Evolutionary conservation across 2,113 vertebrate genomes (phyloP), one percentile per base, ranked within the genome.

Genomic region (Lycaon pictus): DNA sequence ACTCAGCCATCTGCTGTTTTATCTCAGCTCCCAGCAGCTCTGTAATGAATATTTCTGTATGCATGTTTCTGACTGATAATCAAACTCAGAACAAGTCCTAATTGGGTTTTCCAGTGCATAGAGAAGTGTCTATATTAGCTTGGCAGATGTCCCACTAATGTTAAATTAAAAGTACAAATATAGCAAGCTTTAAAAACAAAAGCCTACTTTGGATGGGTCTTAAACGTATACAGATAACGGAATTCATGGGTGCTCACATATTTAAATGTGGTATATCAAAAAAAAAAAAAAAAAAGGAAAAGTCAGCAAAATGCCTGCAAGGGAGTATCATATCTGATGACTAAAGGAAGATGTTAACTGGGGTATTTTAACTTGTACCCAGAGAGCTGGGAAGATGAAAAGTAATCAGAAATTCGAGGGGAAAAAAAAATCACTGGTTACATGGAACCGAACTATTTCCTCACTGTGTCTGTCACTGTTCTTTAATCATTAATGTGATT

Each of bases 1-100:
- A 98, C 98, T 98, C 98, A 97, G 96, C 98, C 95, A 98, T 98
- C 98, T 98, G 97, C 98, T 98, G 96, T 96, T 98, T 99, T 99
- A 98, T 99, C 98, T 98, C 97, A 98, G 97, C 98, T 98, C 98
- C 98, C 98, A 95, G 98, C 96, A 95, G 98, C 98, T 98, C 98
- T 98, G 98, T 98, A 98, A 98, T 98, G 98, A 99, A 98, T 99
- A 98, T 98, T 99, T 98, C 97, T 85, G 96, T 97, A 98, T 98
- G 97, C 98, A 83, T 98, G 98, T 98, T 98, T 98, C 97, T 97
- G 95, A 98, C 98, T 99, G 99, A 99, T 99, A 99, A 98, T 98
- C 98, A 98, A 97, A 98, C 97, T 97, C 98, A 98, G 98, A 98
- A 98, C 98, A 98, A 98, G 98, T 98, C 98, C 98, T 99, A 99